These are phyloP conservation scores for Donacobius atricapilla DNA, from an alignment of 2,113 vertebrate genomes.

Conservation along the genomic window DNA sequence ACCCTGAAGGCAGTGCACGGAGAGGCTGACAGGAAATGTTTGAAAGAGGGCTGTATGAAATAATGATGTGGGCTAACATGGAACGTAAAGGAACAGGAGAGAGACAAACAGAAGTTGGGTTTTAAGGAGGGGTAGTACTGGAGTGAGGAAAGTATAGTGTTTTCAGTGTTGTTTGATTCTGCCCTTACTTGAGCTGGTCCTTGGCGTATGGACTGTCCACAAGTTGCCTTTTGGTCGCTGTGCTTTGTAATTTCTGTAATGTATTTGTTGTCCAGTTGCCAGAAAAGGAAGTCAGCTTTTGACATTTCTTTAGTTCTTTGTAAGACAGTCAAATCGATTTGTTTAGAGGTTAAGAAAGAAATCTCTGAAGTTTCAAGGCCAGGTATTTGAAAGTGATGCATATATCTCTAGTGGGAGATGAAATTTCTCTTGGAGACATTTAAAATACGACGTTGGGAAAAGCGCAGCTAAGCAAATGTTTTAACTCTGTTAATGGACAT, in stretches of 20 bases:
- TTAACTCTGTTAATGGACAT: background rate
- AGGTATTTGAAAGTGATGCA: background rate
- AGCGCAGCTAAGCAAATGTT: background rate
- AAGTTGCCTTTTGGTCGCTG: background rate
- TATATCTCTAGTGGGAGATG: background rate
- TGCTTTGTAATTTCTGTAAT: background rate
- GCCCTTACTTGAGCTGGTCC: background rate
- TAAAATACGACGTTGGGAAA: background rate
- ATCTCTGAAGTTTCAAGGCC: background rate
- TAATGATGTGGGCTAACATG: background rate
- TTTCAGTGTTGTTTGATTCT: background rate
- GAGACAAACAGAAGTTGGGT: background rate
- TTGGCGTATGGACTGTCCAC: background rate
- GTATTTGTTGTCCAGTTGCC: background rate
- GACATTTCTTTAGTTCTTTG: background rate
- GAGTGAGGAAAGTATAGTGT: background rate
- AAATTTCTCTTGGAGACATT: background rate
- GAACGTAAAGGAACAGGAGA: background rate
- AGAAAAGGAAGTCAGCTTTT: background rate
- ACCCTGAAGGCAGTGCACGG: background rate
- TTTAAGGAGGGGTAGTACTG: background rate
- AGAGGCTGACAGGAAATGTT: background rate
- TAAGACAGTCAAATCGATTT: background rate
- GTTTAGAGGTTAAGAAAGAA: background rate
- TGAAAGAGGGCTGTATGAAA: background rate